Percentiles rank a stretch among this genome's conserved stretches.
phyloP scores from a whole-genome alignment of 2,113 vertebrate genomes.

The Corythornis cristatus region DNA sequence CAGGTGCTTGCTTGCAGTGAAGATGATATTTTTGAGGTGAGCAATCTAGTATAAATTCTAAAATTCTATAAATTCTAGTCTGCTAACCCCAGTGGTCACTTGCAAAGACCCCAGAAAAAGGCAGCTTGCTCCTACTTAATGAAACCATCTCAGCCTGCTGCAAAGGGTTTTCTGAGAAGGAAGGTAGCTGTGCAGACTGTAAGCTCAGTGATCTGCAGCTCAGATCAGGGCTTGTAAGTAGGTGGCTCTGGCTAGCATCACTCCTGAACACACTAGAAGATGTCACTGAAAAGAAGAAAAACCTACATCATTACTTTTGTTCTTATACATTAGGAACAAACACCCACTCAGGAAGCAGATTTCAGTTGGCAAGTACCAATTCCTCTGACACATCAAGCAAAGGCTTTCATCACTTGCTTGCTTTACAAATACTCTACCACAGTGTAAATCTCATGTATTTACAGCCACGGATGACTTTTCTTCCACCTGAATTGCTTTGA shows the following conservation, averaged over 20 bases:
- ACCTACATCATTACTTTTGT: not conserved
- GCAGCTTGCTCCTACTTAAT: not conserved
- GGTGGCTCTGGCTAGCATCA: not conserved
- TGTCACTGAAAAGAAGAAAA: not conserved
- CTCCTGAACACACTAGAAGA: not conserved
- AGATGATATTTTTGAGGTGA: not conserved
- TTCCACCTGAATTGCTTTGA: not conserved
- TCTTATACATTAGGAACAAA: not conserved
- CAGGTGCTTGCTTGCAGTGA: not conserved
- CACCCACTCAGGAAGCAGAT: not conserved
- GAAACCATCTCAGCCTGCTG: not conserved
- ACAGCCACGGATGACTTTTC: not conserved
- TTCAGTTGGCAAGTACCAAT: rapidly evolving
- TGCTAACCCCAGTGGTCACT: not conserved
- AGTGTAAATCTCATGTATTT: not conserved
- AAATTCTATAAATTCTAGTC: not conserved
- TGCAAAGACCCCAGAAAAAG: not conserved
- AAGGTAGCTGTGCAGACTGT: not conserved
- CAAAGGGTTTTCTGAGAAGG: not conserved
- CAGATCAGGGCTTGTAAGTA: not conserved
- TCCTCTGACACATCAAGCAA: not conserved
- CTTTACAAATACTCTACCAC: not conserved
- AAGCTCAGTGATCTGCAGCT: not conserved
- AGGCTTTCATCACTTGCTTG: not conserved
- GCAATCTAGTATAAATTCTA: not conserved